Percentiles rank a stretch among this genome's conserved stretches.
Conservation (phyloP, 2,888 invertebrate species). For the Tetramorium bicarinatum region DNA sequence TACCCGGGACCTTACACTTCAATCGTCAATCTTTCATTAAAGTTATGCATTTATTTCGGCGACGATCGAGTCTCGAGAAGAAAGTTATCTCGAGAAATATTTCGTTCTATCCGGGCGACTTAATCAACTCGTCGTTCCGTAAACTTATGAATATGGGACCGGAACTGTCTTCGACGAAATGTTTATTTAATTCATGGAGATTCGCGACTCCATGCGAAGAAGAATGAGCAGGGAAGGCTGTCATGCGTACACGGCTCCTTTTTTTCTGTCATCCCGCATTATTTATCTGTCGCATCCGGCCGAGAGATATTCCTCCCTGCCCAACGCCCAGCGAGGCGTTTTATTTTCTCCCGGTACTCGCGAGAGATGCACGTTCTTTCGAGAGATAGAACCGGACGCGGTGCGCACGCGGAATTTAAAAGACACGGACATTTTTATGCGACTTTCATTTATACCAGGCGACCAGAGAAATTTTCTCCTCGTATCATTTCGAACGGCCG, state of each 20-base stretch:
- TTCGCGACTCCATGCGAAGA: constrained; percentile 40
- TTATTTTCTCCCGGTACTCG: constrained; percentile 10
- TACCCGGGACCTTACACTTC: not conserved
- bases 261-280: constrained; percentile 36
- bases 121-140: constrained; percentile 77
- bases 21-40: not conserved
- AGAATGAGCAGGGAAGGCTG: constrained; percentile 5
- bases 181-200: constrained; percentile 75
- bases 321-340: constrained; percentile 16
- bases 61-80: not conserved
- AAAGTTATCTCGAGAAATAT: constrained; percentile 64
- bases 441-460: constrained; percentile 6
- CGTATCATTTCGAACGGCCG: not conserved
- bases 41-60: not conserved
- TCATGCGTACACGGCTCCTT: not conserved
- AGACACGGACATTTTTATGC: constrained; percentile 8
- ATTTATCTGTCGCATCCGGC: constrained; percentile 21
- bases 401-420: constrained; percentile 1
- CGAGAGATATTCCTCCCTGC: not conserved
- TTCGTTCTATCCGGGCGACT: constrained; percentile 66
- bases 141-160: constrained; percentile 75
- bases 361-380: constrained; percentile 3
- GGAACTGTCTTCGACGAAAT: constrained; percentile 66
- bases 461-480: constrained; percentile 6
- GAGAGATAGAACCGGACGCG: constrained; percentile 24